A percentile compares a stretch with the other conserved stretches of the same genome.
These are phyloP conservation scores for Steinernema scapterisci DNA, from an alignment of 2,888 invertebrate species.

Conservation along the genomic window DNA sequence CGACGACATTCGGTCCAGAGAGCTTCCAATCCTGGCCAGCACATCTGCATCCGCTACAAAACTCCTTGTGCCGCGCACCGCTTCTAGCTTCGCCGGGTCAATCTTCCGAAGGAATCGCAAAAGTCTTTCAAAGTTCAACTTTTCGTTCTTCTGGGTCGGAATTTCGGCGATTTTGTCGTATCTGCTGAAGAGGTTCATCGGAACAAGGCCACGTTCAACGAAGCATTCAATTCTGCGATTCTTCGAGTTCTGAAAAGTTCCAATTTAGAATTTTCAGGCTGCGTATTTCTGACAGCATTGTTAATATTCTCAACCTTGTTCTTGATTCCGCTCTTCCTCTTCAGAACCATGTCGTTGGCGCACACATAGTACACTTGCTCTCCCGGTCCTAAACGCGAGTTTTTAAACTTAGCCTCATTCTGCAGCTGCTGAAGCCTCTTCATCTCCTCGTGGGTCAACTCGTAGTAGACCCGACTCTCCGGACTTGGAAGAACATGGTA, in stretches of 20 bases:
- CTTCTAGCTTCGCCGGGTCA: neutral
- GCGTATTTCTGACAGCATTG: neutral
- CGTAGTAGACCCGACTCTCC: conserved; percentile 14
- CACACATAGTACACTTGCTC: conserved; percentile 1
- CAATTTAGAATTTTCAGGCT: too few species aligned
- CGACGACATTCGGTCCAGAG: neutral
- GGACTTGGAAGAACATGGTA: neutral
- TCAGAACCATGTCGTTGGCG: conserved; percentile 15
- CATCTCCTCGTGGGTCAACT: neutral
- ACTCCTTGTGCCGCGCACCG: neutral
- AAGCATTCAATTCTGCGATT: neutral
- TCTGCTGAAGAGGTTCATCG: neutral
- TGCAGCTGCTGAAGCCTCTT: neutral
- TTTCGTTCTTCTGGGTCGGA: neutral
- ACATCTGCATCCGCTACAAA: neutral
- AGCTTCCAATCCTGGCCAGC: neutral
- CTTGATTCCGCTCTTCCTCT: conserved; percentile 7
- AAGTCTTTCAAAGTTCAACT: neutral
- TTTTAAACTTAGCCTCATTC: neutral
- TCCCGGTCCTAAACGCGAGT: neutral
- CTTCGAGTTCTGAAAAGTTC: neutral
- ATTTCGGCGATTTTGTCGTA: neutral
- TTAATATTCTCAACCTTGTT: neutral
- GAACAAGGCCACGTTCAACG: neutral
- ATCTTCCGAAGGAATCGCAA: neutral